phyloP scores from a whole-genome alignment of 2,797 vertebrate genomes.

The Sorex maritimensis region DNA sequence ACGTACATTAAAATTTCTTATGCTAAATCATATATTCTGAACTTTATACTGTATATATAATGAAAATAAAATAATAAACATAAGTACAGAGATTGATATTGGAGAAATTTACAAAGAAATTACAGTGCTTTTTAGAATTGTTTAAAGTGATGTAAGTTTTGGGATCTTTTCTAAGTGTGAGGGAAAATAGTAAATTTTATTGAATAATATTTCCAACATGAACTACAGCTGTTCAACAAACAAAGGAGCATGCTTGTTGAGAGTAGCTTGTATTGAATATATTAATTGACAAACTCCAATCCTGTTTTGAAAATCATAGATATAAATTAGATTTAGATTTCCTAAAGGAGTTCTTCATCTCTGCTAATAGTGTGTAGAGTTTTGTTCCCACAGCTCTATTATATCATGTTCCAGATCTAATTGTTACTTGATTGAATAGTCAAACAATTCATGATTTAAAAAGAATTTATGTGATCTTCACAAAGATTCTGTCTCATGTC shows the following conservation, averaged over 20 bases:
- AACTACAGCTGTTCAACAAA: conserved; percentile 71
- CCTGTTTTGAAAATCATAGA: conserved; percentile 78
- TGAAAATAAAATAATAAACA: not conserved
- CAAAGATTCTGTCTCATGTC: conserved; percentile 79
- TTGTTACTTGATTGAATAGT: conserved; percentile 85
- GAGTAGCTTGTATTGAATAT: conserved; percentile 82
- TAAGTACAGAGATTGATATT: not conserved
- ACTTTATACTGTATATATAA: conserved; percentile 1
- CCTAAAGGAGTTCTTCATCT: conserved; percentile 81
- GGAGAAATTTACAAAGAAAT: not conserved
- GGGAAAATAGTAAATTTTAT: not conserved
- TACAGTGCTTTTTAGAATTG: not conserved
- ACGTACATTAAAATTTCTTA: not conserved
- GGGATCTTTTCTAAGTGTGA: not conserved
- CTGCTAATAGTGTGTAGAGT: conserved; percentile 82
- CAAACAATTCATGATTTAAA: conserved; percentile 77
- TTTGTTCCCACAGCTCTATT: conserved; percentile 83
- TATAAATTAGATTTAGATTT: conserved; percentile 75
- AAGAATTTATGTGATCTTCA: conserved; percentile 82
- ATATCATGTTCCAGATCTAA: conserved; percentile 84
- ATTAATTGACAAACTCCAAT: conserved; percentile 79
- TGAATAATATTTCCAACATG: conserved; percentile 70
- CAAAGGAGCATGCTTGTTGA: conserved; percentile 83
- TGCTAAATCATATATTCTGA: not conserved
- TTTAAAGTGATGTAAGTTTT: not conserved